Conservation (phyloP, 2,797 vertebrate species). For the Trichosurus vulpecula region DNA sequence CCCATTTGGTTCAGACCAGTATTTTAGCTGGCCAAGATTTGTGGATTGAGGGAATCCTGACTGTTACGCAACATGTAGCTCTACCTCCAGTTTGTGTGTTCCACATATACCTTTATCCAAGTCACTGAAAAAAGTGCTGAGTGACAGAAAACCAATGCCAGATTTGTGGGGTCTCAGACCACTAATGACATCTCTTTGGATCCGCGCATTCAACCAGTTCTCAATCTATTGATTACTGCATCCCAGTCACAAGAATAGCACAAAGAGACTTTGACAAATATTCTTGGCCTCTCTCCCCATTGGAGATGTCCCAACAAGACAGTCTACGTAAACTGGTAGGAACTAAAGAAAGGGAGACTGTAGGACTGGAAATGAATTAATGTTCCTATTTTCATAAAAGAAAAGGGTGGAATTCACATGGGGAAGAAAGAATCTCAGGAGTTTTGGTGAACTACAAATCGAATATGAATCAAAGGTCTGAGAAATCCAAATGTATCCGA, state of each 20-base stretch:
- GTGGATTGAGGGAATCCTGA: neutral
- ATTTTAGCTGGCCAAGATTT: neutral
- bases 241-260: neutral
- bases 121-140: neutral
- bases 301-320: no score
- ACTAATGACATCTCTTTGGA: neutral
- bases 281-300: neutral
- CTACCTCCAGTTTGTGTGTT: neutral
- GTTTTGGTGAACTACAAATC: neutral
- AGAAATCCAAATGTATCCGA: neutral
- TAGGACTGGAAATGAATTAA: neutral
- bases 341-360: neutral
- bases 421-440: neutral
- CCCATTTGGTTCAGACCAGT: neutral
- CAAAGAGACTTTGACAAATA: neutral
- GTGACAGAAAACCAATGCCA: neutral
- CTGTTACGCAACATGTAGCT: no score
- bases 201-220: neutral
- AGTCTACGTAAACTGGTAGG: neutral
- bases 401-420: neutral
- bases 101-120: neutral
- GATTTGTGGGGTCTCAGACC: neutral
- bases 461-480: neutral
- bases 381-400: neutral
- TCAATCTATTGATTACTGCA: neutral